Conservation (phyloP, 2,113 vertebrate genomes). For the Nesospiza acunhae region DNA sequence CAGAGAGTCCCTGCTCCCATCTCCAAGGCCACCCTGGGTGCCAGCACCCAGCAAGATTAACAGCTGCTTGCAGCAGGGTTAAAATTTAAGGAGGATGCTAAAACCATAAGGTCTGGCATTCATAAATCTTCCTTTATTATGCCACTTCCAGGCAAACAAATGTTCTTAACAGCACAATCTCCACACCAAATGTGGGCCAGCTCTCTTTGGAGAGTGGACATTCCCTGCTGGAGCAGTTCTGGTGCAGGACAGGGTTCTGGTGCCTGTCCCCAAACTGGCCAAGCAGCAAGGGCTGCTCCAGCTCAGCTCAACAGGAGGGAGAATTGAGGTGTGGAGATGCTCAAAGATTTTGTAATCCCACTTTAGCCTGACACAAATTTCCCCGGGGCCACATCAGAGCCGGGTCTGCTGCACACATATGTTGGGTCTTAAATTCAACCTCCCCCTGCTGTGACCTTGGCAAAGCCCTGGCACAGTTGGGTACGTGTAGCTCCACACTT, state of each 20-base stretch:
- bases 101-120: background rate
- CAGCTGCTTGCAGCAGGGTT: background rate
- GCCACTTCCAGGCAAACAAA: background rate
- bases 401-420: background rate
- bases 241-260: background rate
- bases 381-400: background rate
- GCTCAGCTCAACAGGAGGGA: background rate
- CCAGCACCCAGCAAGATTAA: background rate
- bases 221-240: background rate
- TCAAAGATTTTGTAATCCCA: background rate
- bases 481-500: rapidly evolving
- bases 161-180: background rate
- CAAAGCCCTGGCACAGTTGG: rapidly evolving
- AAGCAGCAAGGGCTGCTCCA: background rate
- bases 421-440: background rate
- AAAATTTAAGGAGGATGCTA: background rate
- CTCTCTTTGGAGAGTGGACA: background rate
- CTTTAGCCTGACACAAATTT: background rate
- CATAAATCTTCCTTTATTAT: background rate
- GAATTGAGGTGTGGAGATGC: rapidly evolving
- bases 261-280: background rate
- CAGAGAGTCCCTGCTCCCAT: background rate
- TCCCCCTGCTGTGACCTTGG: rapidly evolving
- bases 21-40: background rate
- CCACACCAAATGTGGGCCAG: background rate